These are phyloP conservation scores for Apeltes quadracus DNA, from an alignment of 2,113 vertebrate genomes.

Conservation along the genomic window DNA sequence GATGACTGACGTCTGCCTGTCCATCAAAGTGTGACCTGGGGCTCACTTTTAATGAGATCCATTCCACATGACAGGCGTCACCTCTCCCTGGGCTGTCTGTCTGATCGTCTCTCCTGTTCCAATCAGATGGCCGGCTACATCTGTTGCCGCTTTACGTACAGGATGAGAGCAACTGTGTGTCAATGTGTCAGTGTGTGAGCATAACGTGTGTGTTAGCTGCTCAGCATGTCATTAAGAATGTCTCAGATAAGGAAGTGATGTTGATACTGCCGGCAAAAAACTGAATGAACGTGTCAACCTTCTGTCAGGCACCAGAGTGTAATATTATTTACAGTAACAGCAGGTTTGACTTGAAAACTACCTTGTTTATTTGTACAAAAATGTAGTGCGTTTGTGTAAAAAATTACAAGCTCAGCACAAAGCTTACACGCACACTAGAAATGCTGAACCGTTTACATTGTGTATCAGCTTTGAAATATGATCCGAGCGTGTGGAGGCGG, in stretches of 20 bases:
- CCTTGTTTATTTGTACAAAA: too few relatives aligned
- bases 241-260: conserved; percentile 35
- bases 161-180: conserved; percentile 24
- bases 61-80: conserved; percentile 77
- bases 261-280: conserved; percentile 28
- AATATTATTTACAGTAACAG: conserved; percentile 38
- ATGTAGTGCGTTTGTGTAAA: conserved; percentile 23
- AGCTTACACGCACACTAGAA: conserved; percentile 2
- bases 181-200: neutral
- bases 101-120: conserved; percentile 65
- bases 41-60: conserved; percentile 83
- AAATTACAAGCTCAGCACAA: conserved; percentile 6
- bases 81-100: conserved; percentile 75
- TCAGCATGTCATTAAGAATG: conserved; percentile 29
- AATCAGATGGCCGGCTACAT: conserved; percentile 64
- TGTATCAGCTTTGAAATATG: conserved; percentile 8
- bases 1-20: conserved; percentile 80
- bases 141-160: conserved; percentile 66
- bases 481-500: conserved; percentile 9
- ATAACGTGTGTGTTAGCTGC: neutral
- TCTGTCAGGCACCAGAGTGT: conserved; percentile 23
- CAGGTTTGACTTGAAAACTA: conserved; percentile 52
- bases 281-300: conserved; percentile 55
- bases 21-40: conserved; percentile 83
- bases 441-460: conserved; percentile 27